These are phyloP conservation scores for Rhadinocentrus ornatus DNA, from an alignment of 2,797 vertebrate species.

Conservation along the genomic window DNA sequence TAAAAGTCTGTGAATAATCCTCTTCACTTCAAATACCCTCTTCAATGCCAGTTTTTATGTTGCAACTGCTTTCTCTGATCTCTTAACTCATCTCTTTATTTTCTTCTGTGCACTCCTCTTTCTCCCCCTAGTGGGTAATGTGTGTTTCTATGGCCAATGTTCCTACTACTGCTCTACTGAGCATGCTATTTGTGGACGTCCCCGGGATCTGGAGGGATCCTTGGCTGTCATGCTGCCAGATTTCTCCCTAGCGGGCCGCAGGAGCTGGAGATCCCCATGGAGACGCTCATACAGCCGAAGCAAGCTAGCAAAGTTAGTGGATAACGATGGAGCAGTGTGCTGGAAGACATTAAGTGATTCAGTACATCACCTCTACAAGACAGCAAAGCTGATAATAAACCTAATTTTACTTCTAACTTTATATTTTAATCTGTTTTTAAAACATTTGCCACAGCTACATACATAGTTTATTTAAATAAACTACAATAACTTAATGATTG, in stretches of 20 bases:
- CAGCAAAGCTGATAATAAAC: background rate
- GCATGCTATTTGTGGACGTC: constrained; percentile 88
- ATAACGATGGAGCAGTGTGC: constrained; percentile 17
- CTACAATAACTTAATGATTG: background rate
- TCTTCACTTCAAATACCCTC: constrained; percentile 11
- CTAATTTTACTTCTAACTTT: background rate
- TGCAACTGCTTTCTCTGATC: background rate
- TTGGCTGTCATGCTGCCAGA: constrained; percentile 88
- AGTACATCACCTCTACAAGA: background rate
- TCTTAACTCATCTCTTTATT: background rate
- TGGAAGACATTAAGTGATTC: background rate
- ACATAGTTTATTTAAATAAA: background rate
- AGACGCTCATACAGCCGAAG: constrained; percentile 91
- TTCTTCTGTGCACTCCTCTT: constrained; percentile 33
- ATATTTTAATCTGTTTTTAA: background rate
- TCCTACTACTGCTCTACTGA: constrained; percentile 92
- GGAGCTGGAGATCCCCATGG: constrained; percentile 90
- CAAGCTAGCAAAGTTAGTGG: constrained; percentile 87
- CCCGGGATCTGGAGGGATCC: constrained; percentile 85
- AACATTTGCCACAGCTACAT: too few species aligned
- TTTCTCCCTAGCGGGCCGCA: constrained; percentile 80
- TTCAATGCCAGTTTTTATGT: constrained; percentile 1
- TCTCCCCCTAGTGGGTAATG: constrained; percentile 83
- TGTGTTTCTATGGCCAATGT: constrained; percentile 90
- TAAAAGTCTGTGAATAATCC: constrained; percentile 12